Percentiles rank a stretch among this genome's conserved stretches.
phyloP scores from a whole-genome alignment of 2,888 invertebrate species.

The Cenopis cana region DNA sequence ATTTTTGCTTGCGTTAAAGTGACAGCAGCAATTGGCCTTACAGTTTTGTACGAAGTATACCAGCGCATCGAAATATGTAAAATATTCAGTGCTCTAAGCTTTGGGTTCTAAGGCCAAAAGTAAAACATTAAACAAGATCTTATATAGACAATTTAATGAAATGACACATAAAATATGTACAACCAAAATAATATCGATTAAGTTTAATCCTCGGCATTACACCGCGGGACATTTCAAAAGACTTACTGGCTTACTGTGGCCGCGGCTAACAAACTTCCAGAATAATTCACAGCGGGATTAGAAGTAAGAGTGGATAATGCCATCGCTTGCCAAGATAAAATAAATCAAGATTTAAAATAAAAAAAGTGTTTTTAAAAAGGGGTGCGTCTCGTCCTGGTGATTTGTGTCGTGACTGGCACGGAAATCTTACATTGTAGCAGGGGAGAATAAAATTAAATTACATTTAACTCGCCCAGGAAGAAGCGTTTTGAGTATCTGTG shows the following conservation, averaged over 20 bases:
- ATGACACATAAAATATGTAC: constrained; percentile 27
- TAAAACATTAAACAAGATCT: too few relatives aligned
- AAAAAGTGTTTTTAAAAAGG: constrained; percentile 60
- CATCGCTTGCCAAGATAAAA: constrained; percentile 59
- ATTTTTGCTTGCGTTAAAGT: too few relatives aligned
- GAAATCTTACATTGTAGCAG: constrained; percentile 21
- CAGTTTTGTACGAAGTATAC: too few relatives aligned
- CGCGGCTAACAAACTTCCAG: constrained; percentile 70
- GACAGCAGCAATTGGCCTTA: too few relatives aligned
- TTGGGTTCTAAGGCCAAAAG: too few relatives aligned
- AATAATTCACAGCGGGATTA: constrained; percentile 75
- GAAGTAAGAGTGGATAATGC: constrained; percentile 70
- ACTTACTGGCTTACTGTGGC: constrained; percentile 67
- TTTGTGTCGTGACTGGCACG: constrained; percentile 62
- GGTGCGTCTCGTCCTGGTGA: constrained; percentile 63
- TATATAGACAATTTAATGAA: too few relatives aligned
- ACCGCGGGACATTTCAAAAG: constrained; percentile 63
- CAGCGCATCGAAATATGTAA: too few relatives aligned
- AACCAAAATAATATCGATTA: constrained; percentile 57
- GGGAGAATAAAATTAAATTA: neutral
- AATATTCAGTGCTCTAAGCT: too few relatives aligned
- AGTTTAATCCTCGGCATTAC: constrained; percentile 55
- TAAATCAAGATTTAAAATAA: constrained; percentile 76
- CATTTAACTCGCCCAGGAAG: neutral
- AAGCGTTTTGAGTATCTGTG: neutral